Percentiles rank a stretch among this genome's conserved stretches.
Evolutionary conservation across 2,888 invertebrate genomes (phyloP).

Genomic region (Xestia ashworthii): DNA sequence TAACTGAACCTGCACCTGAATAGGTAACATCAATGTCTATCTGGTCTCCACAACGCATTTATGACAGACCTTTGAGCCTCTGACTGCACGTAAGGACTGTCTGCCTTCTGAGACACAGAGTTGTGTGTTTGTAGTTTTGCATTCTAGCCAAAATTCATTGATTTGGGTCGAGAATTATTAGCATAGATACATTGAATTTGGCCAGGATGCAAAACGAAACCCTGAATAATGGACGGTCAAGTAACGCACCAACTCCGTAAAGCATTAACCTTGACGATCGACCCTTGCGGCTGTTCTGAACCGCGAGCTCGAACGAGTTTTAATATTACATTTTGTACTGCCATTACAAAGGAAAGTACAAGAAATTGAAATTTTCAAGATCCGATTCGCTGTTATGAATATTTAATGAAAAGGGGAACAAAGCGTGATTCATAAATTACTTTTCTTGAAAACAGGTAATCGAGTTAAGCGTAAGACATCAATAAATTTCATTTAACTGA

Average conservation of each 20-base stretch:
- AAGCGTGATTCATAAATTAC: slow-evolving; percentile 35
- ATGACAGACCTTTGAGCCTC: not conserved
- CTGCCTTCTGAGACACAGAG: too few species aligned
- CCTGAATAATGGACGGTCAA: not conserved
- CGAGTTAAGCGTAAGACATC: slow-evolving; percentile 12
- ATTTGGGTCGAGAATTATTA: too few species aligned
- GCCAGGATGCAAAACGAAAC: too few species aligned
- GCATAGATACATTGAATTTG: too few species aligned
- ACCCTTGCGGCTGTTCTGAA: not conserved
- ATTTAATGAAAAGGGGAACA: slow-evolving; percentile 26
- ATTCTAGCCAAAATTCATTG: too few species aligned
- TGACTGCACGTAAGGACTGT: not conserved
- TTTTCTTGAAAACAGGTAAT: slow-evolving; percentile 39
- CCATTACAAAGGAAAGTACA: slow-evolving; percentile 28
- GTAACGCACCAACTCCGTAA: not conserved
- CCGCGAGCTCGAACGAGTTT: not conserved
- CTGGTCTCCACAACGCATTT: not conserved
- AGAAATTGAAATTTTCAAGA: slow-evolving; percentile 38
- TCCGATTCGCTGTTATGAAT: slow-evolving; percentile 29
- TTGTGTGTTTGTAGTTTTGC: too few species aligned
- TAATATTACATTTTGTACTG: slow-evolving; percentile 4
- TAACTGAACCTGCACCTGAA: not conserved
- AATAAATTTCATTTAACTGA: slow-evolving; percentile 17
- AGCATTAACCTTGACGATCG: not conserved
- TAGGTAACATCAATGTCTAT: not conserved